These are phyloP conservation scores for Crotophaga sulcirostris DNA, from an alignment of 2,113 vertebrate species.

Conservation along the genomic window DNA sequence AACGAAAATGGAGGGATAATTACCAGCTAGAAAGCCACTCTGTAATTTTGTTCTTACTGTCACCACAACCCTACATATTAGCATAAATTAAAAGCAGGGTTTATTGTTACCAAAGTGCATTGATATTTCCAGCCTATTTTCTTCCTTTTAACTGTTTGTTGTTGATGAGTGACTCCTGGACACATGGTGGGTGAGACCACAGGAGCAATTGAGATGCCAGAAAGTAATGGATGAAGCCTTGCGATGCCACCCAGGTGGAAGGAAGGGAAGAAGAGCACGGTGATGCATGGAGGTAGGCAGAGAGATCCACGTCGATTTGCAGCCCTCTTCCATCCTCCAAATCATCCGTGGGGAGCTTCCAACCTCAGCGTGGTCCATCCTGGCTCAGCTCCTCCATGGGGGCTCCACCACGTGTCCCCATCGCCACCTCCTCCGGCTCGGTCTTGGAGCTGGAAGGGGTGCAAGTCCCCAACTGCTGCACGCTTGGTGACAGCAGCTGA, in stretches of 20 bases:
- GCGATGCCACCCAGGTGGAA: slow-evolving; percentile 21
- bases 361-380: background rate
- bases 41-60: slow-evolving; percentile 89
- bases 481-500: slow-evolving; percentile 50
- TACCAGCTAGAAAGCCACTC: slow-evolving; percentile 89
- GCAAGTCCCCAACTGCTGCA: background rate
- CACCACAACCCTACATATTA: slow-evolving; percentile 87
- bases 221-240: background rate
- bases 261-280: background rate
- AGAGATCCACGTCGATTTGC: background rate
- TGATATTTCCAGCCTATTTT: slow-evolving; percentile 82
- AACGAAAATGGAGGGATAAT: slow-evolving; percentile 88
- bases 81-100: slow-evolving; percentile 88
- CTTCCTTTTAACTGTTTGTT: slow-evolving; percentile 85
- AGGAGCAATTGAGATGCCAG: background rate
- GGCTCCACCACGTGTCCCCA: background rate
- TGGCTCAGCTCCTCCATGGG: background rate
- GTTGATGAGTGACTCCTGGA: slow-evolving; percentile 77
- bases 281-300: background rate
- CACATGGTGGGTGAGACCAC: slow-evolving; percentile 78
- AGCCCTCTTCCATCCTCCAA: background rate
- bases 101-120: slow-evolving; percentile 87
- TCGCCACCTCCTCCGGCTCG: background rate
- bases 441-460: background rate
- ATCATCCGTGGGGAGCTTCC: background rate